These are phyloP conservation scores for Burhinus oedicnemus DNA, from an alignment of 2,113 vertebrate genomes.

Conservation along the genomic window DNA sequence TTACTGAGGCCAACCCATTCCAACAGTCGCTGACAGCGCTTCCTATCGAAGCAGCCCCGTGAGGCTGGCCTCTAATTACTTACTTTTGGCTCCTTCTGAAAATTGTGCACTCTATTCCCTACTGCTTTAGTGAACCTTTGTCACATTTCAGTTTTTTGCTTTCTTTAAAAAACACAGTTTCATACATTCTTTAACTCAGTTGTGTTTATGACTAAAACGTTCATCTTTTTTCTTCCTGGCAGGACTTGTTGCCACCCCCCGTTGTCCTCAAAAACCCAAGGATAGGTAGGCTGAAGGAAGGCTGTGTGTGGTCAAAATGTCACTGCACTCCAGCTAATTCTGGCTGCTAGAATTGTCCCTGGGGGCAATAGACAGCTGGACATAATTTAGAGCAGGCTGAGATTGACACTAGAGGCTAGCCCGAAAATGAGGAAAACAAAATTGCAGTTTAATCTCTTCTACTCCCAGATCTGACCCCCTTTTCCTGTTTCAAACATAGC, in stretches of 20 bases:
- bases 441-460: slow-evolving; percentile 56
- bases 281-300: slow-evolving; percentile 36
- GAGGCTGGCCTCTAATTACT: background rate
- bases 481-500: slow-evolving; percentile 33
- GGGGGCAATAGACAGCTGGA: slow-evolving; percentile 46
- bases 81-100: background rate
- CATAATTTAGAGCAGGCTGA: slow-evolving; percentile 54
- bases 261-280: slow-evolving; percentile 10
- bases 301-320: slow-evolving; percentile 58
- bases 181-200: background rate
- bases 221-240: background rate
- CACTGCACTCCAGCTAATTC: slow-evolving; percentile 40
- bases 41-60: background rate
- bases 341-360: slow-evolving; percentile 51
- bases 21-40: background rate
- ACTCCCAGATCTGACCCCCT: slow-evolving; percentile 46
- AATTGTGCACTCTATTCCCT: background rate
- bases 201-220: background rate
- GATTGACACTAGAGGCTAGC: slow-evolving; percentile 34
- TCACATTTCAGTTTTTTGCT: background rate
- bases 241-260: background rate
- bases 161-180: background rate
- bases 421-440: slow-evolving; percentile 31
- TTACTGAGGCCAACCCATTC: background rate
- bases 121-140: background rate